Evolutionary conservation across 2,113 vertebrate species (phyloP).

Genomic region (Indicator indicator): DNA sequence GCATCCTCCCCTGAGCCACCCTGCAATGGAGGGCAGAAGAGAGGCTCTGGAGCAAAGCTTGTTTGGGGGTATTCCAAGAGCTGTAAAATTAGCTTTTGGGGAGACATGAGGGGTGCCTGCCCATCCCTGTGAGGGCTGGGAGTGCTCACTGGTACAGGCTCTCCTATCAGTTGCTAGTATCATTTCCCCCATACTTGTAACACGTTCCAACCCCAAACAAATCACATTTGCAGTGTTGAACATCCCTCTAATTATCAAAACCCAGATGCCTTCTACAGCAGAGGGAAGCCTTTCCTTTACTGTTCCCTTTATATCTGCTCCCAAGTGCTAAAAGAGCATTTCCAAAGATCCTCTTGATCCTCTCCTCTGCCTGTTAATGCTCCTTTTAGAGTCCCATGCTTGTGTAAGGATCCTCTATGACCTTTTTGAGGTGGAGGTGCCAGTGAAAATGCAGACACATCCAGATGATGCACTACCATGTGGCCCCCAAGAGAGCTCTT

Average conservation of each 20-base stretch:
- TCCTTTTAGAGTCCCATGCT: neutral
- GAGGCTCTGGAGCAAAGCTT: neutral
- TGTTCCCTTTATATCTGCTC: neutral
- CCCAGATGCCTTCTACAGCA: neutral
- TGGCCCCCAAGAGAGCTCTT: neutral
- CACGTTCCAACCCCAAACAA: neutral
- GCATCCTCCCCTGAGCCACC: neutral
- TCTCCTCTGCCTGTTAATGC: neutral
- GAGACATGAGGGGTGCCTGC: neutral
- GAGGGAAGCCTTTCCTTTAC: neutral
- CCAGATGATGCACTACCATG: neutral
- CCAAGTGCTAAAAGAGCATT: neutral
- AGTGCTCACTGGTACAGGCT: accelerated
- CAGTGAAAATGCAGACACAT: neutral
- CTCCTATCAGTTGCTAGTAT: neutral
- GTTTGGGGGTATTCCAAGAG: neutral
- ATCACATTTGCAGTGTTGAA: neutral
- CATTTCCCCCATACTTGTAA: neutral
- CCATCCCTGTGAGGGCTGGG: neutral
- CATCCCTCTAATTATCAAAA: neutral
- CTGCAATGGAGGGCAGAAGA: neutral
- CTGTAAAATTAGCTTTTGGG: neutral
- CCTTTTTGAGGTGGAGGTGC: neutral
- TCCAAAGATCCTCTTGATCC: neutral
- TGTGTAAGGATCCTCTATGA: neutral